A percentile compares a stretch with the other conserved stretches of the same genome.
phyloP scores from a whole-genome alignment of 2,797 vertebrate species.

The Columba guinea region DNA sequence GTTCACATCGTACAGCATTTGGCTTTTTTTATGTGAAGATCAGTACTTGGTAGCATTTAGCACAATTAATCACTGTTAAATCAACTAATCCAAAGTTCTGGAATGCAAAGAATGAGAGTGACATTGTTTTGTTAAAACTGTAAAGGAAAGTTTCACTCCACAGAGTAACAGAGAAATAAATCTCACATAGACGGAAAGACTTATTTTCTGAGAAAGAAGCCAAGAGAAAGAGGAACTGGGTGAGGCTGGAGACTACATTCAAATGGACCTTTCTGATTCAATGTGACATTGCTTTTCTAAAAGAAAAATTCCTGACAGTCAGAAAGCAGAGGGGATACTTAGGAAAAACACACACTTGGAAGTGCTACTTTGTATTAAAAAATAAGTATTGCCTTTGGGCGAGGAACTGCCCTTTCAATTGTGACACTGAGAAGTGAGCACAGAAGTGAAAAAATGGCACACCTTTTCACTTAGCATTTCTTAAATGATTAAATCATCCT shows the following conservation, averaged over 20 bases:
- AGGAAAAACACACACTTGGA: constrained; percentile 39
- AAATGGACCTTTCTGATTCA: constrained; percentile 35
- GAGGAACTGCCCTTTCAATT: constrained; percentile 46
- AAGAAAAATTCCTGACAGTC: constrained; percentile 49
- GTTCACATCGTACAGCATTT: background rate
- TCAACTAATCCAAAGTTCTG: background rate
- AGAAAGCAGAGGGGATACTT: constrained; percentile 29
- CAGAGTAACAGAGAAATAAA: background rate
- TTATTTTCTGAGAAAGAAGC: background rate
- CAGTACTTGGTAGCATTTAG: background rate
- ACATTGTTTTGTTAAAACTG: background rate
- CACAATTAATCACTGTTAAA: background rate
- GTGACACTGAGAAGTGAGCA: background rate
- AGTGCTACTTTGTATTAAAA: constrained; percentile 24
- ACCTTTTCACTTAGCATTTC: constrained; percentile 2
- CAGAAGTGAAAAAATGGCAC: constrained; percentile 24
- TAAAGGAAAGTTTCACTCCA: background rate
- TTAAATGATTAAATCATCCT: constrained; percentile 28
- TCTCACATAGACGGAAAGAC: background rate
- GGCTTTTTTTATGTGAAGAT: background rate
- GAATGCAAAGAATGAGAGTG: background rate
- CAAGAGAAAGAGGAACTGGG: background rate
- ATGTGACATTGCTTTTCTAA: constrained; percentile 48
- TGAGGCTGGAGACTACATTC: background rate
- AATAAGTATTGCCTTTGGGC: constrained; percentile 5